Evolutionary conservation across 64 coral and sea anemone species (phyloP).

Genomic region (Montipora capricornis): DNA sequence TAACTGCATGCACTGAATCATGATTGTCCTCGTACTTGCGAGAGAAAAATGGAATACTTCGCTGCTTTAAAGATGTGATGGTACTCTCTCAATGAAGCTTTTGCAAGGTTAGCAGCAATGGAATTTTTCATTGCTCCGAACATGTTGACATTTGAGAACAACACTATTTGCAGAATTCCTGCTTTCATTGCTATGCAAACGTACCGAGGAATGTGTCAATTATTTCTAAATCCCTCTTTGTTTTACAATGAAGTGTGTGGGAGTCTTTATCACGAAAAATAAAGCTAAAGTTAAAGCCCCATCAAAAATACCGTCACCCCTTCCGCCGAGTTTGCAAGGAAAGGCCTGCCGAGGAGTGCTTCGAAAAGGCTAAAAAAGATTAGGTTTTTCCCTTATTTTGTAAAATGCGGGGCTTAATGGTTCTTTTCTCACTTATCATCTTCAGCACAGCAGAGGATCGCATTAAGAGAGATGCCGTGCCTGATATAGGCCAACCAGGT

Average conservation of each 20-base stretch:
- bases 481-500: constrained; percentile 34
- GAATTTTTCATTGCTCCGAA: not conserved
- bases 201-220: not conserved
- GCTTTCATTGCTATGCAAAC: constrained; percentile 9
- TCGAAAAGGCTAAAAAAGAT: not conserved
- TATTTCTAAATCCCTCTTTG: not conserved
- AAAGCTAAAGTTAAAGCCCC: constrained; percentile 12
- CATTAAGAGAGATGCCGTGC: not conserved
- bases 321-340: not conserved
- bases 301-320: not conserved
- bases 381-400: not conserved
- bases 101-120: constrained; percentile 2
- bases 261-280: constrained; percentile 36
- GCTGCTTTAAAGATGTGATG: not conserved
- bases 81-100: not conserved
- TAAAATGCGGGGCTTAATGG: not conserved
- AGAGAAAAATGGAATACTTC: not conserved
- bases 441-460: not conserved
- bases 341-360: not conserved
- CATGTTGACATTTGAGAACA: not conserved
- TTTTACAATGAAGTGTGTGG: constrained; percentile 7
- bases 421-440: not conserved
- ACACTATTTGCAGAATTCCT: not conserved
- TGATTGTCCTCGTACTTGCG: no score
- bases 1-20: no score